phyloP scores from a whole-genome alignment of 2,888 invertebrate species.

The Dryomyza anilis region DNA sequence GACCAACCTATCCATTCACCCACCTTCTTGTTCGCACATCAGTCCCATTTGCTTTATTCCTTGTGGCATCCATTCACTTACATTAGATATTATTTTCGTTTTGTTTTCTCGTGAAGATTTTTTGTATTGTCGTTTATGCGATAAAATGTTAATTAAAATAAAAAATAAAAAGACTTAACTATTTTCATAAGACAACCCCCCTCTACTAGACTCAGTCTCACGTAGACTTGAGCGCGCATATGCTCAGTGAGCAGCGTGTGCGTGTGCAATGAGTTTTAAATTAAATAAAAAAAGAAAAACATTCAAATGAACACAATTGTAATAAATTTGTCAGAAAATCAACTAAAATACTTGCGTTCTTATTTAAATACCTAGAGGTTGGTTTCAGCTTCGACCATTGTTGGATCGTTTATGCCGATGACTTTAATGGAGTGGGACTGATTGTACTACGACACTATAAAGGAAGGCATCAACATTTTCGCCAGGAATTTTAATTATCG shows the following conservation, averaged over 20 bases:
- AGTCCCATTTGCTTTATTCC: not conserved
- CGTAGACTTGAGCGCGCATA: not conserved
- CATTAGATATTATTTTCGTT: not conserved
- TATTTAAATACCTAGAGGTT: not conserved
- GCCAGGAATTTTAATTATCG: no score
- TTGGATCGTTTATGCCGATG: no score
- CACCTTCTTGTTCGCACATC: not conserved
- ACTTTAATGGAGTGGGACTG: no score
- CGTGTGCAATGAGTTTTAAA: constrained; percentile 22
- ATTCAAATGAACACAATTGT: constrained; percentile 35
- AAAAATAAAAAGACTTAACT: constrained; percentile 29
- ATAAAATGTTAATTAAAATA: constrained; percentile 52
- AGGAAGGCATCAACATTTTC: no score
- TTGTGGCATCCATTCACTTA: constrained; percentile 1
- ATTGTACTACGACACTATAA: no score
- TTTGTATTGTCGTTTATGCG: constrained; percentile 10
- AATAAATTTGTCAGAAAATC: constrained; percentile 40
- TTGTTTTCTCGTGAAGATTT: not conserved
- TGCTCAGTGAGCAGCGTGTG: not conserved
- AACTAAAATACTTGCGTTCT: constrained; percentile 16
- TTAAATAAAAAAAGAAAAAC: constrained; percentile 24
- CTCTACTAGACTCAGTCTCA: not conserved
- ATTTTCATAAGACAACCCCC: constrained; percentile 25
- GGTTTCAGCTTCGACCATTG: no score
- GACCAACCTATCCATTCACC: not conserved